Base-by-base conservation (phyloP, 1,140 invertebrate species). In the Drosophila lini region DNA sequence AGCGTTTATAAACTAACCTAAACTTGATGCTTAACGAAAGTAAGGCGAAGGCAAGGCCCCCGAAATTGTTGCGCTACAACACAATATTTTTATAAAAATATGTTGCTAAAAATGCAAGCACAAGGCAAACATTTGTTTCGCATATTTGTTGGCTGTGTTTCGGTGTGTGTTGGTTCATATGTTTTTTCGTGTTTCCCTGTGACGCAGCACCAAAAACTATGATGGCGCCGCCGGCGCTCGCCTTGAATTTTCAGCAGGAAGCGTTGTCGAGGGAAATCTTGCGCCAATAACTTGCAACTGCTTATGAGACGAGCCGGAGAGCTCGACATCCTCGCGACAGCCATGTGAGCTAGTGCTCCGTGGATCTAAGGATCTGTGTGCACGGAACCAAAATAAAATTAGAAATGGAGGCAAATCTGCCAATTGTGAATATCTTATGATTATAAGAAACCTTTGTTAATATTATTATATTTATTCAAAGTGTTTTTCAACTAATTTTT, bases 271-370 rank as follows among this genome's bases (percentile, higher is more conserved):
- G 83, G 83, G 83, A 86, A 86, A 86, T 86, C 83, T 86, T 70
- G 76, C 45, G 76, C 65, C 83, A 88, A 86, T 86, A 86, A 88
- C 80, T 88, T 88, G 83, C 83, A 74, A 86, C 83, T 88, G 80
- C 83, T 86, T 83, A 88, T 88, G 83, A 86, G 79, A 67, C 68
- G 74, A 86, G 47, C 48, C 40, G 32, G 45, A 32, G 25, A 56
- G 48, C 59, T 36, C 32, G 45, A 55, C 52, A 57, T 32, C 44
- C 16, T 10, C 71, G 50, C 70, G 60, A 74, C 42, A 74, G 22
- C 44, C 32, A 57, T 56, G 47, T 47, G 79, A 74, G 68, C 19
- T 48, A 83, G 47, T 32, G 42, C 22, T 53, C 41, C 34, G 31
- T 74, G 62, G 45, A 48, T 41, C 42, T 52, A 50, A 57, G 59